Evolutionary conservation across 2,113 vertebrate genomes (phyloP), one percentile per base, ranked within the genome.

Genomic region (Austrofundulus limnaeus): DNA sequence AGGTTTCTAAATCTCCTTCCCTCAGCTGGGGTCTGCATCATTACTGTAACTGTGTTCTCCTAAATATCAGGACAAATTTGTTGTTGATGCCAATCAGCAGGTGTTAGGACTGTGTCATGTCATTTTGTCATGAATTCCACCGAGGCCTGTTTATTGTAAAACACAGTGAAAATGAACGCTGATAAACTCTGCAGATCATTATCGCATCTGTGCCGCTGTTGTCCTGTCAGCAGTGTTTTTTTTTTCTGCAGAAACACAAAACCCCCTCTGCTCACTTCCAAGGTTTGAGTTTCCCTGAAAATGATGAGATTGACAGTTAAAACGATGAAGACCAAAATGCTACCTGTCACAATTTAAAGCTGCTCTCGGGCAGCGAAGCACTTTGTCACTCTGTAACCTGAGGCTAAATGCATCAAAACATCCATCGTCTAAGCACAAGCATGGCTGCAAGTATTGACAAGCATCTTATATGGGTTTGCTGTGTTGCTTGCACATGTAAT

Each of bases 321-420:
- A 60, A 47, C 60, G 31, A 46, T 42, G 31, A 57, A 56, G 51
- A 57, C 25, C 6, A 34, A 34, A 34, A 34, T 34, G 25, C 50
- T 31, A 25, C 28, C 51, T 61, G 39, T 34, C 67, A 62, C 47
- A 52, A 61, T 56, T 41, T 61, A 62, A 71, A 71, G 28, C 41
- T 25, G 34, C 41, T 61, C 57, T 67, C 31, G 8, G 31, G 31
- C 31, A 34, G 31, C 31, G 10, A 34, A 34, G 31, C 31, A 34
- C 31, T 34, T 34, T 34, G 31, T 34, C 31, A 10, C 31, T 9
- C 31, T 34, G 31, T 34, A 34, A 34, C 31, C 31, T 34, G 7
- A 75, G 37, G 48, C 62, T 51, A 43, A 63, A 71, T 43, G 53
- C 31, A 75, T 64, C 66, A 54, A 43, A 58, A 75, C 53, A 75